Evolutionary conservation across 2,797 vertebrate species (phyloP).

Genomic region (Sarcoramphus papa): DNA sequence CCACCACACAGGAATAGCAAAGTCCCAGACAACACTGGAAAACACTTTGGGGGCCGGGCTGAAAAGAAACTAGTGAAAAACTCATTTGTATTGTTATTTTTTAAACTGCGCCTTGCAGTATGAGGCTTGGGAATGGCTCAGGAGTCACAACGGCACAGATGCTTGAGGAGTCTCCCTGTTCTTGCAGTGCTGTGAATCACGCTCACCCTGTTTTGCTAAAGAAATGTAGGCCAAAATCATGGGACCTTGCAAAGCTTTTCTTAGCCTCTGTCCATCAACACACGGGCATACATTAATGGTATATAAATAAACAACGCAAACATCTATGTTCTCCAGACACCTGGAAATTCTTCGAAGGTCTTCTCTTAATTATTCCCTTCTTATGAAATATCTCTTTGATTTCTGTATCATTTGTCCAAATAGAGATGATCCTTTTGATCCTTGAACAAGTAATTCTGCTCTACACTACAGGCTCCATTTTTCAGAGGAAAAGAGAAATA

Average conservation of each 20-base stretch:
- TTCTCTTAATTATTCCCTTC: not conserved
- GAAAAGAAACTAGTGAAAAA: not conserved
- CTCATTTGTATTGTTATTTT: not conserved
- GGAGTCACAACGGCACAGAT: accelerated
- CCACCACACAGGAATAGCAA: not conserved
- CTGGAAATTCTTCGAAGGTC: not conserved
- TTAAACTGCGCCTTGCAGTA: not conserved
- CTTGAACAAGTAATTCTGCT: not conserved
- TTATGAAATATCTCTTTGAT: not conserved
- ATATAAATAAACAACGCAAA: not conserved
- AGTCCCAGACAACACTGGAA: not conserved
- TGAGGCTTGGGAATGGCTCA: not conserved
- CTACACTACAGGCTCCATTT: not conserved
- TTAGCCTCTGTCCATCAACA: not conserved
- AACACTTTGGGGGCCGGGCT: not conserved
- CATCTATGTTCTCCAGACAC: not conserved
- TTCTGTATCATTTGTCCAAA: not conserved
- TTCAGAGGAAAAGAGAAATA: not conserved
- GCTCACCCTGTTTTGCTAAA: not conserved
- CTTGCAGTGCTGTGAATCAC: not conserved
- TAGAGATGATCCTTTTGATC: not conserved
- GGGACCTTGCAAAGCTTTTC: not conserved
- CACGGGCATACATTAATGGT: too few relatives aligned
- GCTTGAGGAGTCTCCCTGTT: not conserved
- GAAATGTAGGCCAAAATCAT: not conserved